These are phyloP conservation scores for Tetragonisca angustula DNA, from an alignment of 2,888 invertebrate genomes.

Conservation along the genomic window DNA sequence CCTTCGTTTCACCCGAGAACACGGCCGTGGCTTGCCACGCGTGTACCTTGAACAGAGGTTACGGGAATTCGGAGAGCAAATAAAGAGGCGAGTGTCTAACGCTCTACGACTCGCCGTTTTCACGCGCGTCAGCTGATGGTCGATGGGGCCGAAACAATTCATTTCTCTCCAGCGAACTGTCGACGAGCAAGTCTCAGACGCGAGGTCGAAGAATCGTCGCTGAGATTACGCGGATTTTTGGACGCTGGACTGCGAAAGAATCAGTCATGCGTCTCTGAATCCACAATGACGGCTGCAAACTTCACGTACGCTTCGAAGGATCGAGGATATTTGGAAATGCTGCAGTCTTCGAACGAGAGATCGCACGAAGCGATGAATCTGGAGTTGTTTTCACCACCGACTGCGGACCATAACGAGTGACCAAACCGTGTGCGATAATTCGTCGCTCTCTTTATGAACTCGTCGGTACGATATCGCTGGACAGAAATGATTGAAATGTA, in stretches of 20 bases:
- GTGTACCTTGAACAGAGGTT: constrained; percentile 35
- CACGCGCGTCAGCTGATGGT: constrained; percentile 1
- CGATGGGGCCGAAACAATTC: constrained; percentile 53
- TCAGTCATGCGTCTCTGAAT: neutral
- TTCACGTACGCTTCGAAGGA: too few species aligned
- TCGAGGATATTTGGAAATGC: too few species aligned
- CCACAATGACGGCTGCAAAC: neutral
- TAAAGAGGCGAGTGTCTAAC: constrained; percentile 58
- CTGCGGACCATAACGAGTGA: too few species aligned
- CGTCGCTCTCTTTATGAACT: too few species aligned
- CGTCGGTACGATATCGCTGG: too few species aligned
- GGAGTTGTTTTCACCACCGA: too few species aligned
- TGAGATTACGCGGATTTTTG: neutral
- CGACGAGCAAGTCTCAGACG: neutral
- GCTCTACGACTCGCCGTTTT: constrained; percentile 43
- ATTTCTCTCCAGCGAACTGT: constrained; percentile 1
- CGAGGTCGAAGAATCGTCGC: neutral
- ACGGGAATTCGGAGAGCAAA: constrained; percentile 60
- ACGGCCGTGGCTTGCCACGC: constrained; percentile 27
- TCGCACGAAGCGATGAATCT: too few species aligned
- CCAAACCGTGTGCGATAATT: too few species aligned
- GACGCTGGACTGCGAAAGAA: neutral
- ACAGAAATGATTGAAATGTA: too few species aligned
- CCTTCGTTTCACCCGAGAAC: constrained; percentile 5
- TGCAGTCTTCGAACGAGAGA: too few species aligned